Evolutionary conservation across 1,140 invertebrate species (phyloP), one percentile per base, ranked within the genome.

Genomic region (Drosophila sproati): DNA sequence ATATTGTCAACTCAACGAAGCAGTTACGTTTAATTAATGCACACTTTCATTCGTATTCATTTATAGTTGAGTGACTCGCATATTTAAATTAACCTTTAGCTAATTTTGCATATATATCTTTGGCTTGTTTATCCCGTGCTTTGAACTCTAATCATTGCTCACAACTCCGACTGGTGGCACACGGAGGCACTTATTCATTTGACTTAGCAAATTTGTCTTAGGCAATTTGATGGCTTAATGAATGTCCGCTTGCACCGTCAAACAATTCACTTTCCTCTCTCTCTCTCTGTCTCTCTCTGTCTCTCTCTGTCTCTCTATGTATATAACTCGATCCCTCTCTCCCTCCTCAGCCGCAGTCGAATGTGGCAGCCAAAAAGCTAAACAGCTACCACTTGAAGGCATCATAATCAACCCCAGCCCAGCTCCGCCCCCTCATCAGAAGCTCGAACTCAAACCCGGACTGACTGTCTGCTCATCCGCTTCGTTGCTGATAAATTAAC

Each of bases 401-500:
- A 70, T 77, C 74, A 85, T 79, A 89, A 85, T 85, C 85, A 71
- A 66, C 32, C 52, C 63, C 37, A 43, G 20, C 20, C 43, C 61
- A 31, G 37, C 50, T 10, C 52, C 50, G 52, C 52, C 35, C 31
- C 35, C 48, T 41, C 28, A 4, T 5, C 2, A 34, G 3, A 34
- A 41, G 12, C 39, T 41, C 10, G 0, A 41, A 3, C 29, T 39
- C 28, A 31, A 43, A 3, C 35, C 12, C 7, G 70, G 69, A 66
- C 61, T 71, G 59, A 63, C 52, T 81, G 80, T 70, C 77, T 89
- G 85, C 74, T 90, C 85, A 90, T 88, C 85, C 80, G 80, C 83
- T 78, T 82, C 48, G 80, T 60, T 89, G 85, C 85, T 89, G 85
- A 89, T 89, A 89, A 89, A 89, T 89, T 89, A 89, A 89, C 85